phyloP scores from a whole-genome alignment of 2,113 vertebrate species.

The Nesogale talazaci region DNA sequence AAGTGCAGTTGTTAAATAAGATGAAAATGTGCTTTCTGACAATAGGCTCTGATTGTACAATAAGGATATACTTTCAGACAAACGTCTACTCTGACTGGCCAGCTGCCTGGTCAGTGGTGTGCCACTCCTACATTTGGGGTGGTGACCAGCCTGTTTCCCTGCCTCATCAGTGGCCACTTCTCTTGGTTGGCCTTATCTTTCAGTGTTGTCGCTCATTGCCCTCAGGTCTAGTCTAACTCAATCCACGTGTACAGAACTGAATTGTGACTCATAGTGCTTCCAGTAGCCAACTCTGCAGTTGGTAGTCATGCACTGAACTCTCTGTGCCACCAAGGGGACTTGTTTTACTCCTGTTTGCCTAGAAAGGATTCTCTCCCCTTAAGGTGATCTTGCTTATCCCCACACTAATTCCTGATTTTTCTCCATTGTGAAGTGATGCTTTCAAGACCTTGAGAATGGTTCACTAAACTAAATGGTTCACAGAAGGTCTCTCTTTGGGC shows the following conservation, averaged over 20 bases:
- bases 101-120: not conserved
- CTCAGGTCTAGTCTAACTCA: not conserved
- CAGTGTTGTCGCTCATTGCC: not conserved
- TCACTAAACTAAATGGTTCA: accelerated
- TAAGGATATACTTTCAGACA: not conserved
- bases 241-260: not conserved
- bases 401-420: not conserved
- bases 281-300: not conserved
- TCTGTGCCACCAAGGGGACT: not conserved
- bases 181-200: not conserved
- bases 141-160: not conserved
- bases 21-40: not conserved
- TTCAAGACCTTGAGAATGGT: not conserved
- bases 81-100: not conserved
- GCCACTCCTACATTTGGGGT: not conserved
- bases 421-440: accelerated
- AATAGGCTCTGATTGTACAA: not conserved
- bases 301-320: not conserved
- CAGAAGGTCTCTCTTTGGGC: not conserved
- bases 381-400: not conserved
- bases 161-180: not conserved
- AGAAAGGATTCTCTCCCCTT: no score
- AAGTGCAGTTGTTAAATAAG: not conserved
- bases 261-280: not conserved
- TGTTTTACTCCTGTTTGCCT: not conserved